Percentiles rank a stretch among this genome's conserved stretches.
phyloP scores from a whole-genome alignment of 2,888 invertebrate genomes.

The Peribatodes rhomboidaria region DNA sequence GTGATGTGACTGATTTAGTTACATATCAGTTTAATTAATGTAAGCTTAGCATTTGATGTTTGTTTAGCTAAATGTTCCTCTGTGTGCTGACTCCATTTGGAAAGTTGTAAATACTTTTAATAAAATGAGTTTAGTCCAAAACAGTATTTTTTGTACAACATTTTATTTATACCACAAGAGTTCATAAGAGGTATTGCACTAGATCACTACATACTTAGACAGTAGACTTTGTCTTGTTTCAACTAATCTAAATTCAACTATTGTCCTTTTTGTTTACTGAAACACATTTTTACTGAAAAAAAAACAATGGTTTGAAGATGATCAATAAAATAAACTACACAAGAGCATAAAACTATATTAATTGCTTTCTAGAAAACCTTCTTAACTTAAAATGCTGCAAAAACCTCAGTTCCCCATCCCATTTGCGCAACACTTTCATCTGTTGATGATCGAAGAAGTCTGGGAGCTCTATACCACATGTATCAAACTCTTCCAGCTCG shows the following conservation, averaged over 20 bases:
- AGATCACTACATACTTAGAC: too few relatives aligned
- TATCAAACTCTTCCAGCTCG: conserved; percentile 91
- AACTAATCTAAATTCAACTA: not conserved
- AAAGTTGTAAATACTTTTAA: conserved; percentile 71
- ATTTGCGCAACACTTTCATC: conserved; percentile 86
- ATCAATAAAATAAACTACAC: conserved; percentile 8
- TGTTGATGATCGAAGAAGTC: conserved; percentile 88
- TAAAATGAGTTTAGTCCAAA: conserved; percentile 55
- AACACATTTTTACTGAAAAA: too few relatives aligned
- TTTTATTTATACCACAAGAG: not conserved
- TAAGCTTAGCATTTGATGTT: conserved; percentile 44
- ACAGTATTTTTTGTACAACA: conserved; percentile 54
- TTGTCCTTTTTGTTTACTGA: too few relatives aligned
- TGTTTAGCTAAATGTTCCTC: conserved; percentile 40
- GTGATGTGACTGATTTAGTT: conserved; percentile 58
- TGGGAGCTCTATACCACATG: conserved; percentile 93
- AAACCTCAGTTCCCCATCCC: conserved; percentile 90
- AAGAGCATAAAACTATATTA: conserved; percentile 52
- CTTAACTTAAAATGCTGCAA: conserved; percentile 89
- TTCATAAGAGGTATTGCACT: not conserved
- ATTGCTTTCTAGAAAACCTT: conserved; percentile 83
- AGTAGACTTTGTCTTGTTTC: too few relatives aligned
- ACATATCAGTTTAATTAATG: conserved; percentile 57
- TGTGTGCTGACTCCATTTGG: conserved; percentile 49
- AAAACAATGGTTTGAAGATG: not conserved